Conservation (phyloP, 2,797 vertebrate species). For the Liparis tanakae region DNA sequence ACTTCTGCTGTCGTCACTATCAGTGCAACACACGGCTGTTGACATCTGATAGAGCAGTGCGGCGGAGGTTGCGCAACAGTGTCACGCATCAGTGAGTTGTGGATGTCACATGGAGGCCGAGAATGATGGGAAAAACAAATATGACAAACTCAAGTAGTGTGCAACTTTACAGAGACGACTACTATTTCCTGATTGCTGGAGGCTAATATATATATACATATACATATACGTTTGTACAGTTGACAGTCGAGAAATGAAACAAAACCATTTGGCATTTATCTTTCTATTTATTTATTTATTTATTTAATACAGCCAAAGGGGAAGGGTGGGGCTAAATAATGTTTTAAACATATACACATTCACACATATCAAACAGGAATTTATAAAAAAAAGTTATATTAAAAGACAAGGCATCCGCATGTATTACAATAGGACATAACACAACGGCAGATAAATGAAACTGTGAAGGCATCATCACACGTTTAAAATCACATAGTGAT, state of each 20-base stretch:
- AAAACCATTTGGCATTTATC: slow-evolving; percentile 38
- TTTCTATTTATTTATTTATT: slow-evolving; percentile 67
- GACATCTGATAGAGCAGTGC: slow-evolving; percentile 74
- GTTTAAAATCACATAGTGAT: slow-evolving; percentile 53
- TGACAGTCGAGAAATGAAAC: not conserved
- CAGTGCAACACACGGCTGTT: slow-evolving; percentile 74
- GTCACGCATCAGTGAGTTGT: slow-evolving; percentile 29
- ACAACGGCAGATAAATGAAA: slow-evolving; percentile 55
- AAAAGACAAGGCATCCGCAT: slow-evolving; percentile 69
- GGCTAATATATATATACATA: too few relatives aligned
- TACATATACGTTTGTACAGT: not conserved
- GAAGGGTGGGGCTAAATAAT: slow-evolving; percentile 61
- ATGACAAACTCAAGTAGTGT: not conserved
- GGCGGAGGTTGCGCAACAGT: slow-evolving; percentile 30
- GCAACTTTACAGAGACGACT: not conserved
- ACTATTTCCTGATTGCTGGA: too few relatives aligned
- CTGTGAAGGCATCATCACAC: slow-evolving; percentile 54
- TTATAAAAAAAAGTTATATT: slow-evolving; percentile 71
- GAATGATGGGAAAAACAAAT: slow-evolving; percentile 29
- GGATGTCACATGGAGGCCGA: slow-evolving; percentile 35
- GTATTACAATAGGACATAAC: slow-evolving; percentile 56
- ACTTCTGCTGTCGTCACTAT: slow-evolving; percentile 72
- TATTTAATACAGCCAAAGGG: slow-evolving; percentile 78
- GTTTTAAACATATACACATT: slow-evolving; percentile 78
- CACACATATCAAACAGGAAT: slow-evolving; percentile 76